phyloP scores from a whole-genome alignment of 2,113 vertebrate genomes.

The Clarias magur region DNA sequence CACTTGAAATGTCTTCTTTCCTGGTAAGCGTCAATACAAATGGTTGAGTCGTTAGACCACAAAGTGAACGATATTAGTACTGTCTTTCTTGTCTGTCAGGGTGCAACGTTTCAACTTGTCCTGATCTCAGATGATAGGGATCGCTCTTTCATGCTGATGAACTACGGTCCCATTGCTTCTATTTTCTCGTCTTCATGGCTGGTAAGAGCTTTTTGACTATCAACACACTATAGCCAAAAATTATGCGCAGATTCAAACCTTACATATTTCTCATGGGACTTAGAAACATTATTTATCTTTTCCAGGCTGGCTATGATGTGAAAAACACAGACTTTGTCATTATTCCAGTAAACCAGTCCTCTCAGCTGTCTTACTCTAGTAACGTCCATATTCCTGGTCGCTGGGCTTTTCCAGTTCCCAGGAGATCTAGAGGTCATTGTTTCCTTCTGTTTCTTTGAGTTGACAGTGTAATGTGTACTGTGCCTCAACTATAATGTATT shows the following conservation, averaged over 20 bases:
- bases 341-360: slow-evolving; percentile 9
- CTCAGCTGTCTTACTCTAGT: not conserved
- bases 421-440: too few relatives aligned
- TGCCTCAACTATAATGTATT: too few relatives aligned
- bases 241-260: not conserved
- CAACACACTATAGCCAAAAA: not conserved
- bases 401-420: not conserved
- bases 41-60: not conserved
- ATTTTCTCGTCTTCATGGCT: not conserved
- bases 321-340: not conserved
- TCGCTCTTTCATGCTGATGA: not conserved
- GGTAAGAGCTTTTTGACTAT: not conserved
- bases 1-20: not conserved
- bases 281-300: not conserved
- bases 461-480: too few relatives aligned
- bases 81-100: not conserved
- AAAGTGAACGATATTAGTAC: too few relatives aligned
- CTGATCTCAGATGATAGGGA: slow-evolving; percentile 5
- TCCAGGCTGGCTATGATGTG: slow-evolving; percentile 17
- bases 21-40: not conserved
- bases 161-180: slow-evolving; percentile 11
- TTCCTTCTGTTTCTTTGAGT: too few relatives aligned
- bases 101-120: slow-evolving; percentile 15
- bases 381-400: slow-evolving; percentile 32
- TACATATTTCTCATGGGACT: not conserved